phyloP scores from a whole-genome alignment of 2,113 vertebrate genomes.

The Myiagra hebetior region DNA sequence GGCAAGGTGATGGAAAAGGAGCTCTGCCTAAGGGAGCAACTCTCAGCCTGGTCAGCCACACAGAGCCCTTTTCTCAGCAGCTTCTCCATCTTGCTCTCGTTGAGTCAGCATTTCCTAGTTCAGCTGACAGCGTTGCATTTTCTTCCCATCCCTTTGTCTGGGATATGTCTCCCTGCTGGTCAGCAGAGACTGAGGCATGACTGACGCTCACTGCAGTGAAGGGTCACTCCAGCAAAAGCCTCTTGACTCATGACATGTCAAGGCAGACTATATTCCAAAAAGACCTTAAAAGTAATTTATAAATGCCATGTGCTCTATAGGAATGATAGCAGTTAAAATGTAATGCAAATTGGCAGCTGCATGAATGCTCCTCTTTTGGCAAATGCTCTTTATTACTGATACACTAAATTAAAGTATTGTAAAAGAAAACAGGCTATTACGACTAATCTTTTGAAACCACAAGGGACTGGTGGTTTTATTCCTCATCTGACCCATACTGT shows the following conservation, averaged over 20 bases:
- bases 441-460: neutral
- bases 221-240: neutral
- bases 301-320: neutral
- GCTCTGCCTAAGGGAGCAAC: neutral
- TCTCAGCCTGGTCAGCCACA: neutral
- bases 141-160: neutral
- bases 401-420: neutral
- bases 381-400: neutral
- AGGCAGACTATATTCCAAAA: neutral
- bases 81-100: neutral
- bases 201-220: neutral
- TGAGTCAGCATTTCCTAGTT: neutral
- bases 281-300: neutral
- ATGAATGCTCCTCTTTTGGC: neutral
- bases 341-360: neutral
- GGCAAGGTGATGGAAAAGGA: neutral
- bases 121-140: neutral
- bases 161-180: neutral
- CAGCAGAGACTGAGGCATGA: rapidly evolving
- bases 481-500: neutral
- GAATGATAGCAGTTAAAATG: neutral
- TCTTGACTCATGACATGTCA: neutral
- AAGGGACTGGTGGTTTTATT: neutral
- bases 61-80: neutral
- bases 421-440: neutral